A percentile compares a stretch with the other conserved stretches of the same genome.
These are phyloP conservation scores for Buteo buteo DNA, from an alignment of 2,113 vertebrate genomes.

Conservation along the genomic window DNA sequence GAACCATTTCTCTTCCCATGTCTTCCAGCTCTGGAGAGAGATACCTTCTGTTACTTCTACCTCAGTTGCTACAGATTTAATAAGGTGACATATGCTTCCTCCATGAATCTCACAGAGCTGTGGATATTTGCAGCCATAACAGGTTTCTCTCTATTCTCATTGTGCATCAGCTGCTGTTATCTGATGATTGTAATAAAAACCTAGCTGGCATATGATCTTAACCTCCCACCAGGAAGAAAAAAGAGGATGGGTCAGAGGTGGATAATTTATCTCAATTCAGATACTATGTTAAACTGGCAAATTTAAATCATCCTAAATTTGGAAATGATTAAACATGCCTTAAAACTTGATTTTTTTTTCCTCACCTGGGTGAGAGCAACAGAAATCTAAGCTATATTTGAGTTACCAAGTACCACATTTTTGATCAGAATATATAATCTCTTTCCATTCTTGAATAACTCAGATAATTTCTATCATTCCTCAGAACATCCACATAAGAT, in stretches of 20 bases:
- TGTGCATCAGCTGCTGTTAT: slow-evolving; percentile 40
- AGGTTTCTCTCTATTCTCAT: slow-evolving; percentile 27
- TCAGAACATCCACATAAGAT: background rate
- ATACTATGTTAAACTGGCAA: background rate
- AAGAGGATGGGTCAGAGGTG: background rate
- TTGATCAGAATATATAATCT: background rate
- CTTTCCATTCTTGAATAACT: background rate
- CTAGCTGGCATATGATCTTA: background rate
- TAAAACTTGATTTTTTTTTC: background rate
- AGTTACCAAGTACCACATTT: background rate
- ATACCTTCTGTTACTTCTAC: slow-evolving; percentile 54
- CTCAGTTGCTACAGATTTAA: slow-evolving; percentile 45
- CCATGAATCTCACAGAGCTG: slow-evolving; percentile 11
- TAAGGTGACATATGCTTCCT: slow-evolving; percentile 49
- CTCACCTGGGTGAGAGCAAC: background rate
- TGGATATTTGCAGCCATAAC: slow-evolving; percentile 39
- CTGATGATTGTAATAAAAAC: slow-evolving; percentile 29
- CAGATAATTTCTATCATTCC: background rate
- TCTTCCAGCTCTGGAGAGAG: slow-evolving; percentile 24
- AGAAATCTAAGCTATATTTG: background rate
- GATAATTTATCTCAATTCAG: background rate
- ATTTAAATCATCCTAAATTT: background rate
- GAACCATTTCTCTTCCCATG: background rate
- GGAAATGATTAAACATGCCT: background rate
- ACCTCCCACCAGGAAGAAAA: background rate